These are phyloP conservation scores for Saccopteryx bilineata DNA, from an alignment of 2,113 vertebrate genomes.

Conservation along the genomic window DNA sequence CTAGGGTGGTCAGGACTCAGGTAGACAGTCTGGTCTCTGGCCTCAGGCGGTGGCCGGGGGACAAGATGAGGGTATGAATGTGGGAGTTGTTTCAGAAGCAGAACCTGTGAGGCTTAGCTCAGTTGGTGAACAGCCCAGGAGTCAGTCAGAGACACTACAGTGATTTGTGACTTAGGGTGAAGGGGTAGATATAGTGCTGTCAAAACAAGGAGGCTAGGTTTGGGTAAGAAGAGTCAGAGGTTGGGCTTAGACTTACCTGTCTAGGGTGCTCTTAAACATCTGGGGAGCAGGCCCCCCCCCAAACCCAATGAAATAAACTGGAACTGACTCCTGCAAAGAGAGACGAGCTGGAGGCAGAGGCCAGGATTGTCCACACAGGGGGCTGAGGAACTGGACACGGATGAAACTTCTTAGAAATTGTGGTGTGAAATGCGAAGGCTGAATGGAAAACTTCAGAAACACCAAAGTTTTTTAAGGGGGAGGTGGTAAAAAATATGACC, in stretches of 20 bases:
- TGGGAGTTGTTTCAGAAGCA: not conserved
- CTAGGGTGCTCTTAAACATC: not conserved
- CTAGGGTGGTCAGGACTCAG: not conserved
- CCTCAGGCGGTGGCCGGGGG: rapidly evolving
- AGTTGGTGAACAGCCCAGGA: not conserved
- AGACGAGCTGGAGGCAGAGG: not conserved
- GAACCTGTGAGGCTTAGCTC: not conserved
- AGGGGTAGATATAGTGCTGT: rapidly evolving
- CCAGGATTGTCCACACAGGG: not conserved
- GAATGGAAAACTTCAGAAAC: not conserved
- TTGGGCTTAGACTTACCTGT: not conserved
- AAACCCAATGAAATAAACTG: rapidly evolving
- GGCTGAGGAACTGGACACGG: not conserved
- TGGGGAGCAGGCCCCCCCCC: not conserved
- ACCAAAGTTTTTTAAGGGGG: not conserved
- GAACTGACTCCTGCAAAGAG: not conserved
- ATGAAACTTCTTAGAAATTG: not conserved
- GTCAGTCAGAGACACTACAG: no score
- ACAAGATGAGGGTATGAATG: not conserved
- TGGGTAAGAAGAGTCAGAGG: not conserved
- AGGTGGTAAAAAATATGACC: not conserved
- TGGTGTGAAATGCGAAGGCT: not conserved
- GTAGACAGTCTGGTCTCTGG: not conserved
- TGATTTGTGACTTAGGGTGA: not conserved
- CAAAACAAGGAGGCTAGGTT: rapidly evolving